Evolutionary conservation across 2,888 invertebrate genomes (phyloP).

Genomic region (Aelia acuminata): DNA sequence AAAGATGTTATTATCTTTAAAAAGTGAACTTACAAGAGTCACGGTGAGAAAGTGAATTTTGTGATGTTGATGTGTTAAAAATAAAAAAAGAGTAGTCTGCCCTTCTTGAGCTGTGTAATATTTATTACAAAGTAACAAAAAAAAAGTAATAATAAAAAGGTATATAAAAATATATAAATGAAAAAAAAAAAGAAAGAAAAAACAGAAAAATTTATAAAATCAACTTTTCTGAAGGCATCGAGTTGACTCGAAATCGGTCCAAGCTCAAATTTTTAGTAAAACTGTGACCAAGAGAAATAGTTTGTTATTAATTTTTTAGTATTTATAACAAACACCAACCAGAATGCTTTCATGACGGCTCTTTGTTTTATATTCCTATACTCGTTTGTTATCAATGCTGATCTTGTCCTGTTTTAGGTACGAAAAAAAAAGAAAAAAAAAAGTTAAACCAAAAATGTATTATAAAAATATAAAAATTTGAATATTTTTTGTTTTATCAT

Average conservation of each 20-base stretch:
- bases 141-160: constrained; percentile 50
- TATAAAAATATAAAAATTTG: constrained; percentile 54
- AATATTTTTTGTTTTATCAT: not conserved
- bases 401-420: constrained; percentile 55
- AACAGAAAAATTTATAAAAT: constrained; percentile 31
- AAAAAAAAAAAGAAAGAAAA: constrained; percentile 19
- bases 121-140: constrained; percentile 55
- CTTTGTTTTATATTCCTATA: constrained; percentile 49
- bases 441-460: constrained; percentile 22
- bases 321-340: constrained; percentile 53
- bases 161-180: not conserved
- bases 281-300: constrained; percentile 56
- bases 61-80: constrained; percentile 52
- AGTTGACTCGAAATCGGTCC: constrained; percentile 55
- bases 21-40: constrained; percentile 12
- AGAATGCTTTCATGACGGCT: constrained; percentile 55
- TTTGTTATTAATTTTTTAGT: constrained; percentile 57
- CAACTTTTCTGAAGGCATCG: constrained; percentile 45
- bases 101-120: constrained; percentile 59
- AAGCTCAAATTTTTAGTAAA: constrained; percentile 59
- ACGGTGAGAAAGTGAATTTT: constrained; percentile 35
- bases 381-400: constrained; percentile 55
- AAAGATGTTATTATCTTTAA: constrained; percentile 52
- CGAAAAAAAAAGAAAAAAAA: constrained; percentile 45
- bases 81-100: constrained; percentile 49